These are phyloP conservation scores for Sitta europaea DNA, from an alignment of 2,113 vertebrate species.

Conservation along the genomic window DNA sequence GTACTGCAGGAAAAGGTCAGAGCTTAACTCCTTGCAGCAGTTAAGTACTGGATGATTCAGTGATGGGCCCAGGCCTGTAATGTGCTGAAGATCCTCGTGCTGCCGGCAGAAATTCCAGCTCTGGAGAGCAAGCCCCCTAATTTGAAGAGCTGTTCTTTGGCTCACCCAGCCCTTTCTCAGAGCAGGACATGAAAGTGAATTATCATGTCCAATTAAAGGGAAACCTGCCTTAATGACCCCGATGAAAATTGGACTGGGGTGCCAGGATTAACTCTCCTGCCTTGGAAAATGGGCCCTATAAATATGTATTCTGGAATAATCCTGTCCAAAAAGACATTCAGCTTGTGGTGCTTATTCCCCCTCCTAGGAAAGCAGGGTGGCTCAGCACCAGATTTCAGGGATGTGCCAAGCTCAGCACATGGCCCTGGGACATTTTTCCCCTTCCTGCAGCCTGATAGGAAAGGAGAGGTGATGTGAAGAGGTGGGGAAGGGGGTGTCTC, in stretches of 20 bases:
- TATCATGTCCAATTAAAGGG: background rate
- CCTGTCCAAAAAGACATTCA: background rate
- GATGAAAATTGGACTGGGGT: background rate
- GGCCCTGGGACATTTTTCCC: background rate
- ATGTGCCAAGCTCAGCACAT: rapidly evolving
- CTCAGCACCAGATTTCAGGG: background rate
- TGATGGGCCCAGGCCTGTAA: background rate
- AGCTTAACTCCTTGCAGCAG: background rate
- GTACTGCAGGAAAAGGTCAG: background rate
- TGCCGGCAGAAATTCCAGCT: background rate
- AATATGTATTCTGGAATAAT: background rate
- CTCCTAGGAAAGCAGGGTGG: background rate
- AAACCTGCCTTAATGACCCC: background rate
- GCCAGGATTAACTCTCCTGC: background rate
- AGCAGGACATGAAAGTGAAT: background rate
- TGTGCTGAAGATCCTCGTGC: background rate
- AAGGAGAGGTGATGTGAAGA: background rate
- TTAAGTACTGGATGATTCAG: background rate
- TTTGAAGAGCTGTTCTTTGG: background rate
- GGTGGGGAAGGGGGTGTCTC: background rate
- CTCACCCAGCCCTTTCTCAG: background rate
- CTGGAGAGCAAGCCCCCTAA: background rate
- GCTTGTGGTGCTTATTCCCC: background rate
- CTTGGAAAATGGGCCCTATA: background rate
- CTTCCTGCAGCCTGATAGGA: background rate